Percentiles rank a stretch among this genome's conserved stretches.
These are phyloP conservation scores for Centropus unirufus DNA, from an alignment of 2,113 vertebrate species.

Conservation along the genomic window DNA sequence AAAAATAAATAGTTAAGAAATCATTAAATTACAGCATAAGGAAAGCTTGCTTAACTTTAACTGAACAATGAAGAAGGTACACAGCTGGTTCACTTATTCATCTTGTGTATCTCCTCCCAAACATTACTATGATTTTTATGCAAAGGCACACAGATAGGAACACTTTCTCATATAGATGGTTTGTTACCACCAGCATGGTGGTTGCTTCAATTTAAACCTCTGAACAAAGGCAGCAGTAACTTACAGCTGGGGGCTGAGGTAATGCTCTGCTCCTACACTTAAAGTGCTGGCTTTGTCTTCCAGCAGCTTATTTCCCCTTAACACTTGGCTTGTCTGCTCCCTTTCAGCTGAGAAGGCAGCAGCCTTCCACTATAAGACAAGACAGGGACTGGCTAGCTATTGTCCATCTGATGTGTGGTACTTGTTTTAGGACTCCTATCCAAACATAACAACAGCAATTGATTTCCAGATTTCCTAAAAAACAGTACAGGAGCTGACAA, in stretches of 20 bases:
- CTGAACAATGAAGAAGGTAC: background rate
- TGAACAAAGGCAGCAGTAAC: background rate
- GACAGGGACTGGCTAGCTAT: background rate
- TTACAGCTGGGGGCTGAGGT: background rate
- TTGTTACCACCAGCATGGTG: background rate
- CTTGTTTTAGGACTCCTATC: background rate
- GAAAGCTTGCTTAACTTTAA: background rate
- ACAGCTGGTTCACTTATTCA: background rate
- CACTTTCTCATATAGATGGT: background rate
- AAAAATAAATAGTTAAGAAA: background rate
- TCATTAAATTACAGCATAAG: background rate
- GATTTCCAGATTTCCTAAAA: background rate
- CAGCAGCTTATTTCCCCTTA: background rate
- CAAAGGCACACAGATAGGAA: background rate
- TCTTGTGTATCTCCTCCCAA: background rate
- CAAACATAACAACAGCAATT: background rate
- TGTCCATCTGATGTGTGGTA: background rate
- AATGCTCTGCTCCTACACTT: background rate
- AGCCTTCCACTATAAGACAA: background rate
- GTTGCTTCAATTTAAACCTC: background rate
- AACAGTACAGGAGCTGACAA: background rate
- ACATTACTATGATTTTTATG: accelerated
- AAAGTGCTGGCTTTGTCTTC: background rate
- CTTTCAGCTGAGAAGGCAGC: background rate
- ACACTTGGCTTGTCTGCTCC: background rate